Conservation (phyloP, 2,797 vertebrate species). For the Denticeps clupeoides region DNA sequence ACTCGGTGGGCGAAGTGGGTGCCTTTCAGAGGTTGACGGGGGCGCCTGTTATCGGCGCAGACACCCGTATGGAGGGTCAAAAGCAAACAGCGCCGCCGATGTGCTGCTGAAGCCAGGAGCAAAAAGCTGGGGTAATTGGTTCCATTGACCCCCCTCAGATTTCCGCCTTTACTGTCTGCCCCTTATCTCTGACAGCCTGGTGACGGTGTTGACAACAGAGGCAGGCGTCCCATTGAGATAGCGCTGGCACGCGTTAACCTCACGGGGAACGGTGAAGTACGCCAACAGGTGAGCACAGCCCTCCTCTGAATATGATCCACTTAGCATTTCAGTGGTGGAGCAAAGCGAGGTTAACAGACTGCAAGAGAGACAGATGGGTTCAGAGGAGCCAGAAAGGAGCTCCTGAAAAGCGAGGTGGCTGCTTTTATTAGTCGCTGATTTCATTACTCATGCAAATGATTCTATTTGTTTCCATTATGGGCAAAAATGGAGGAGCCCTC, state of each 20-base stretch:
- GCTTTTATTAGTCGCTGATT: constrained; percentile 10
- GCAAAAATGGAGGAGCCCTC: not conserved
- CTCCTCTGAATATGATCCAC: constrained; percentile 13
- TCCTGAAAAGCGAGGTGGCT: constrained; percentile 2
- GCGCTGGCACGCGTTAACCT: constrained; percentile 9
- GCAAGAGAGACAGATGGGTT: not conserved
- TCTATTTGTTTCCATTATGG: constrained; percentile 1
- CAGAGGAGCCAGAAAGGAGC: not conserved
- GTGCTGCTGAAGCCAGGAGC: not conserved
- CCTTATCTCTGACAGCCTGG: constrained; percentile 18
- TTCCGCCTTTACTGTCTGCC: constrained; percentile 16
- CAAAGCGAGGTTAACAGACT: not conserved
- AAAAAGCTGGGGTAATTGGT: constrained; percentile 22
- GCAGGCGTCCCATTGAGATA: constrained; percentile 3
- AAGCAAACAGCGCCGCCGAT: not conserved
- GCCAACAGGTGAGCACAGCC: constrained; percentile 10
- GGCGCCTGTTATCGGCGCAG: constrained; percentile 14
- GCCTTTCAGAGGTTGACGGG: constrained; percentile 8
- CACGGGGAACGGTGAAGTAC: too few relatives aligned
- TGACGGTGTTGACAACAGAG: constrained; percentile 9
- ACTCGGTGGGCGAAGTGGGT: not conserved
- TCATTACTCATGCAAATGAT: constrained; percentile 15
- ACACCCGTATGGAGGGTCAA: constrained; percentile 7
- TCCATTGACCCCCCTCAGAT: constrained; percentile 21
- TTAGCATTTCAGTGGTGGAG: constrained; percentile 4